Base-by-base conservation (phyloP, 2,888 invertebrate genomes). In the Eumerus sabulonum region DNA sequence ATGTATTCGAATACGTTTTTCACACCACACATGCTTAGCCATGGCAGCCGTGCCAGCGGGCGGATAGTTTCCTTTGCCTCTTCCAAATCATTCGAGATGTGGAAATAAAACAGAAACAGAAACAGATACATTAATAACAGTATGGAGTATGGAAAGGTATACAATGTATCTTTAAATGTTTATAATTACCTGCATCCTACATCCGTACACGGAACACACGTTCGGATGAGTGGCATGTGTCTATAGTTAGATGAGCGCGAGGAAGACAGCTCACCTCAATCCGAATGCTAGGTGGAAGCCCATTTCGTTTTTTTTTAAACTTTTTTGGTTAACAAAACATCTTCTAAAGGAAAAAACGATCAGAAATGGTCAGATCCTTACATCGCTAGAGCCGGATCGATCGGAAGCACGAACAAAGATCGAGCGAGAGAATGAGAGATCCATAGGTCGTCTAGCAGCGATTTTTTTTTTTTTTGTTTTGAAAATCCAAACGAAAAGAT, bases 141-240 rank as follows among this genome's bases (percentile, higher is more conserved):
- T 38, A 50, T 19, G 12, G 56, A 51, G 16, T 48, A 17, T 59
- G 40, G 27, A 40, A 48, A 44, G 27, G 50, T 36, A 36, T 19
- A 57, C 44, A 27, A 57, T 54, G 44, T 50, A 73, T 42, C 59
- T 54, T 59, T 19, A 42, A 68, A 79, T 79, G 79, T 79, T 79
- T 79, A 79, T 79, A 79, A 79, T 79, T 74, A 79, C 79, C 79
- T 79, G 79, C 79, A 79, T 79, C 79, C 79, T 68, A 79, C 73
- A 79, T 79, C 73, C 77, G 77, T 64, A 62, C 51, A 35, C 38
- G 9, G 27, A 27, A 27, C 27, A 27, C 7, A 40, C 9, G 50
- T 42, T 70, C 19, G 35, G 44, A 45, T n/a, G n/a, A n/a, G n/a
- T n/a, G n/a, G n/a, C n/a, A n/a, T 64, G 42, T 71, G 73, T 68